Conservation (phyloP, 2,888 invertebrate genomes). For the Schizaphis graminum region DNA sequence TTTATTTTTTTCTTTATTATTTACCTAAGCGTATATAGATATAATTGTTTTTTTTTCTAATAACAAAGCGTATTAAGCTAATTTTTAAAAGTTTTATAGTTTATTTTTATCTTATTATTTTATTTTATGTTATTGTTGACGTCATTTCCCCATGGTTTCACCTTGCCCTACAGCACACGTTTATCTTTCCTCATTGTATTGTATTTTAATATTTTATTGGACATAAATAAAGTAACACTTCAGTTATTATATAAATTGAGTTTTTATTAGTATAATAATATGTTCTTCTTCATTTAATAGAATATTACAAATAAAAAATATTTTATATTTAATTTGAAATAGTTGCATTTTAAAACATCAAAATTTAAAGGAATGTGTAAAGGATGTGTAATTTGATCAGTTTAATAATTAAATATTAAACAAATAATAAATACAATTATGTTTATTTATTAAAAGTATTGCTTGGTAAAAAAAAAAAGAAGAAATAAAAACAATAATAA, state of each 20-base stretch:
- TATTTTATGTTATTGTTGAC: conserved; percentile 63
- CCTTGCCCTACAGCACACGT: conserved; percentile 57
- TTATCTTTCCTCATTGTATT: conserved; percentile 58
- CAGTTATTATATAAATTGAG: conserved; percentile 14
- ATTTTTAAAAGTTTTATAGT: conserved; percentile 62
- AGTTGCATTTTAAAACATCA: background rate
- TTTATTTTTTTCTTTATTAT: conserved; percentile 44
- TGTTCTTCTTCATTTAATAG: background rate
- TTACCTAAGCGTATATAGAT: conserved; percentile 58
- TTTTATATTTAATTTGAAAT: background rate
- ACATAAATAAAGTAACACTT: conserved; percentile 55
- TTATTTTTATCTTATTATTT: conserved; percentile 60
- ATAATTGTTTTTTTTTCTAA: conserved; percentile 52
- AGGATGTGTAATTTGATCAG: background rate
- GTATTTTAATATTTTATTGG: conserved; percentile 63
- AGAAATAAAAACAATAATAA: background rate
- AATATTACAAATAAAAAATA: background rate
- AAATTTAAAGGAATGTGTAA: background rate
- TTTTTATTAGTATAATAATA: background rate
- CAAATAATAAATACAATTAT: background rate
- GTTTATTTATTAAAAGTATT: background rate
- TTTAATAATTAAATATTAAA: background rate
- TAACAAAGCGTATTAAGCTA: conserved; percentile 54
- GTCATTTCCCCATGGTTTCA: conserved; percentile 30
- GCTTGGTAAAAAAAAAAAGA: background rate